Evolutionary conservation across 35 echinoderm and acorn worm species (phyloP).

Genomic region (Anneissia japonica): DNA sequence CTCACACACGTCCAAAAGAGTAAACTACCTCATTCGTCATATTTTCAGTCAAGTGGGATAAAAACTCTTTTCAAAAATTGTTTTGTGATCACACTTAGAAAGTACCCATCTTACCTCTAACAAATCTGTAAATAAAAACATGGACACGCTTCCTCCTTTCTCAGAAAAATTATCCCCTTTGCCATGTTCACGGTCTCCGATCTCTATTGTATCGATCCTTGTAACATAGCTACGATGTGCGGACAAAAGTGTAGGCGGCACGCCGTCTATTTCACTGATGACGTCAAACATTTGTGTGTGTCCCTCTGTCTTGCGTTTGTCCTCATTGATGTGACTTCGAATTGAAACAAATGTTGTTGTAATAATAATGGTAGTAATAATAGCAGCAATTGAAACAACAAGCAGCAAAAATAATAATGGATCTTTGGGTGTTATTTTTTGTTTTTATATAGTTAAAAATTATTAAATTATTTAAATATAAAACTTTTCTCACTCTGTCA

Average conservation of each 20-base stretch:
- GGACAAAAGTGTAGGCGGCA: constrained; percentile 76
- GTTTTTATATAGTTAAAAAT: too few species aligned
- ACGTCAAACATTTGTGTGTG: constrained; percentile 97
- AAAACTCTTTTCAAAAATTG: too few species aligned
- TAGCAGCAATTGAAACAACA: too few species aligned
- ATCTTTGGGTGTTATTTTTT: too few species aligned
- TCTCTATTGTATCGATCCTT: constrained; percentile 59
- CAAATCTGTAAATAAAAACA: constrained; percentile 92
- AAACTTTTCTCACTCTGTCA: constrained; percentile 62
- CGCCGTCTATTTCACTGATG: constrained; percentile 96
- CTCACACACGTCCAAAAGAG: too few species aligned
- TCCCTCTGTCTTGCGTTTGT: constrained; percentile 79
- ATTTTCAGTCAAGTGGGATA: too few species aligned
- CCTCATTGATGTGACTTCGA: constrained; percentile 82
- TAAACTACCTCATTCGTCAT: too few species aligned
- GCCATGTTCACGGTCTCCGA: constrained; percentile 57
- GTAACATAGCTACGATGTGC: constrained; percentile 85
- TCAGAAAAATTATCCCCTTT: constrained; percentile 86
- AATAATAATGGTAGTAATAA: too few species aligned
- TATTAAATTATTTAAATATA: too few species aligned
- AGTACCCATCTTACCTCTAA: constrained; percentile 76
- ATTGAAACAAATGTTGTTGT: not conserved
- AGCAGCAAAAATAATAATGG: too few species aligned
- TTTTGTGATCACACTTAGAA: too few species aligned
- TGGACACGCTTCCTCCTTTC: constrained; percentile 69